phyloP scores from a whole-genome alignment of 37 sponge, comb jelly and placozoan genomes.

The Haliclona indistincta region DNA sequence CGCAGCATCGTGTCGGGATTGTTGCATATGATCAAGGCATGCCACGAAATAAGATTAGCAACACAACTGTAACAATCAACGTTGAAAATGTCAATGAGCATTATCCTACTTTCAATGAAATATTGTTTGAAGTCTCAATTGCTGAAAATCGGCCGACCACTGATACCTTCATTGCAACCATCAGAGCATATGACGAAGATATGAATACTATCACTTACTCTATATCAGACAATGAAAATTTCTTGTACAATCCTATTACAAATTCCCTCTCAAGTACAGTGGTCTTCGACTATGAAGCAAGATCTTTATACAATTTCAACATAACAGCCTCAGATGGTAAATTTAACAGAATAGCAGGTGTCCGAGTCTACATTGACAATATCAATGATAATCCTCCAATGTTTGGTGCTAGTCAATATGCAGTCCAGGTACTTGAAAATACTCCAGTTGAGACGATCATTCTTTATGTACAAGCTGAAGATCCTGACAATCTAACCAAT shows the following conservation, averaged over 20 bases:
- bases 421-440: not conserved
- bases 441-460: not conserved
- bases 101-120: constrained; percentile 40
- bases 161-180: not conserved
- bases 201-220: not conserved
- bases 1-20: constrained; percentile 13
- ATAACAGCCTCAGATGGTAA: constrained; percentile 24
- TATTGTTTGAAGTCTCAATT: not conserved
- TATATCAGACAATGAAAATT: not conserved
- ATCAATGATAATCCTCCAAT: constrained; percentile 62
- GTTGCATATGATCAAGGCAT: constrained; percentile 38
- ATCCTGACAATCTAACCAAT: constrained; percentile 42
- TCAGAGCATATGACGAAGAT: constrained; percentile 57
- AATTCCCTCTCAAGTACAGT: not conserved
- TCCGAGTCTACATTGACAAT: constrained; percentile 41
- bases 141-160: constrained; percentile 21
- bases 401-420: constrained; percentile 37
- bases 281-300: not conserved
- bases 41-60: constrained; percentile 27
- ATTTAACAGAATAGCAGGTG: not conserved
- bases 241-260: not conserved
- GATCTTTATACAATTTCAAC: not conserved
- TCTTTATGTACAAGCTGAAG: constrained; percentile 20
- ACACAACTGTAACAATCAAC: constrained; percentile 20
- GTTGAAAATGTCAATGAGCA: constrained; percentile 53